Conservation (phyloP, 1,140 invertebrate genomes). For the Goniozus legneri region DNA sequence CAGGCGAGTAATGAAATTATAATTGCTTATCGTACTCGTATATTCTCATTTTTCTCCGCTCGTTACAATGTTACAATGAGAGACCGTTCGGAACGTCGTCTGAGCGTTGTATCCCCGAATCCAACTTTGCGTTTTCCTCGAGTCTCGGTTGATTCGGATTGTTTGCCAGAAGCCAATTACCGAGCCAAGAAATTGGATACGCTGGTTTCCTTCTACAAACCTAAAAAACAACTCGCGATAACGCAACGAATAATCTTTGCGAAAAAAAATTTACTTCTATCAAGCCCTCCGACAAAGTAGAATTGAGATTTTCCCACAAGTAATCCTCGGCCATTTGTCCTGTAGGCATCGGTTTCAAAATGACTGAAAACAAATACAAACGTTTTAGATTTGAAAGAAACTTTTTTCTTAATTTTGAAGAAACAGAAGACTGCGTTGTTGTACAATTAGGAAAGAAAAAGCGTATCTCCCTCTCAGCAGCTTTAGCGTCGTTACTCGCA, state of each 20-base stretch:
- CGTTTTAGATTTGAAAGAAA: constrained; percentile 3
- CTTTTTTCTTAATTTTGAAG: not conserved
- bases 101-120: no score
- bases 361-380: constrained; percentile 49
- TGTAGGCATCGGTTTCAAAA: constrained; percentile 59
- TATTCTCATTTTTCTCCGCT: no score
- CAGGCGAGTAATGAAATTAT: no score
- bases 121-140: no score
- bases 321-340: constrained; percentile 63
- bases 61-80: no score
- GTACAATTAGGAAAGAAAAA: constrained; percentile 85
- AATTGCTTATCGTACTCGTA: no score
- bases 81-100: no score
- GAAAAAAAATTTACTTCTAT: constrained; percentile 58
- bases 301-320: constrained; percentile 63
- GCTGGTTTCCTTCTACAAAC: constrained; percentile 65
- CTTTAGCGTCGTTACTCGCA: constrained; percentile 69
- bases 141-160: constrained; percentile 71
- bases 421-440: constrained; percentile 22
- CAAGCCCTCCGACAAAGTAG: constrained; percentile 65
- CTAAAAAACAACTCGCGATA: constrained; percentile 17
- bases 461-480: constrained; percentile 78
- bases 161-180: constrained; percentile 70
- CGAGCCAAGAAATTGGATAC: constrained; percentile 75
- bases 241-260: not conserved